Conservation (phyloP, 2,888 invertebrate species). For the Andrena fulva region DNA sequence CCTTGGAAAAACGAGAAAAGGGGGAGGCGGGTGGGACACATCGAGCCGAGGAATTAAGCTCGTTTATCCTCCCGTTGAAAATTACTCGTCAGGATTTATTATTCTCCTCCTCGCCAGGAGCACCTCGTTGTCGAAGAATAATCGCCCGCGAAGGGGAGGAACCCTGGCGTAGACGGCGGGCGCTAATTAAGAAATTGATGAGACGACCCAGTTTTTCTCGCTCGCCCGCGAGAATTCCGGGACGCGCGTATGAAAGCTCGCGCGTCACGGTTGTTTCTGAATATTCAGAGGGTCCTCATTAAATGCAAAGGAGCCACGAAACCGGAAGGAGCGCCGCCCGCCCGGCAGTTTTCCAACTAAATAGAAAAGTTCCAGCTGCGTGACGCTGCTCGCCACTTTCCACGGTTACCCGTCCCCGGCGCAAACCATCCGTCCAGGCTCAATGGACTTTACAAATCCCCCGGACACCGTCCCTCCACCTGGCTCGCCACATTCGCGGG, state of each 20-base stretch:
- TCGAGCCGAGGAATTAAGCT: background rate
- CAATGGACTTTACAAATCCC: conserved; percentile 29
- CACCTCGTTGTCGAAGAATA: background rate
- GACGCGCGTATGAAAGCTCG: conserved; percentile 3
- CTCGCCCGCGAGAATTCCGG: background rate
- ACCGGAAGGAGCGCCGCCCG: conserved; percentile 48
- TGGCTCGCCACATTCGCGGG: background rate
- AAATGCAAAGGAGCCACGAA: conserved; percentile 59
- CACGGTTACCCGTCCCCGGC: background rate
- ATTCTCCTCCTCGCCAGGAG: background rate
- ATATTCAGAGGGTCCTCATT: conserved; percentile 59
- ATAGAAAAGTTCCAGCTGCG: conserved; percentile 54
- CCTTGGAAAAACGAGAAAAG: no score
- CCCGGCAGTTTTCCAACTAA: conserved; percentile 42
- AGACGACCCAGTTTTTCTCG: conserved; percentile 23
- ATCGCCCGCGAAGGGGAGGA: background rate
- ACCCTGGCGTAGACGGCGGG: no score
- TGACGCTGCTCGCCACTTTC: conserved; percentile 39
- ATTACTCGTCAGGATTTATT: conserved; percentile 18
- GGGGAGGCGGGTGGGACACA: background rate
- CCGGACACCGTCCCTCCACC: background rate
- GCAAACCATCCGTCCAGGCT: conserved; percentile 18
- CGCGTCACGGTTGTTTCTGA: conserved; percentile 45
- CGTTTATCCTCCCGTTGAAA: conserved; percentile 23
- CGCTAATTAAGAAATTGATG: conserved; percentile 50